A percentile compares a stretch with the other conserved stretches of the same genome.
Evolutionary conservation across 92 coral and sea anemone species (phyloP).

Genomic region (Pocillopora meandrina): DNA sequence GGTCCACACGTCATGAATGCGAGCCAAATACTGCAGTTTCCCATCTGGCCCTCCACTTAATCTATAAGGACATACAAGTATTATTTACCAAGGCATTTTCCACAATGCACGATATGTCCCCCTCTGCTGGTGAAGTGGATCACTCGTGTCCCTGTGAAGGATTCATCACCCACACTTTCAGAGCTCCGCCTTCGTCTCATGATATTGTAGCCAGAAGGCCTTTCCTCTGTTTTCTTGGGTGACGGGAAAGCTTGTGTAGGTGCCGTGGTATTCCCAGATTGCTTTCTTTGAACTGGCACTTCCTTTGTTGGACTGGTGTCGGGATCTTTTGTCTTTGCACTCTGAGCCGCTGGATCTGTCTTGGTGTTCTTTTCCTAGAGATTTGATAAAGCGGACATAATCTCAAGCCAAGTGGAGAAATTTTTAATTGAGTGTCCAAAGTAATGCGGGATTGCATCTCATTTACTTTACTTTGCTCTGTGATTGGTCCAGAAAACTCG

Average conservation of each 20-base stretch:
- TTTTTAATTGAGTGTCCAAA: too few relatives aligned
- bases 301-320: slow-evolving; percentile 63
- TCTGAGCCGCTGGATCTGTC: slow-evolving; percentile 50
- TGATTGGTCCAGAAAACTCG: too few relatives aligned
- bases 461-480: too few relatives aligned
- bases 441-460: too few relatives aligned
- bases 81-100: slow-evolving; percentile 87
- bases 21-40: too few relatives aligned
- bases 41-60: not conserved
- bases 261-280: slow-evolving; percentile 21
- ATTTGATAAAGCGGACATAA: too few relatives aligned
- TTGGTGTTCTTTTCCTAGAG: slow-evolving; percentile 57
- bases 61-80: not conserved
- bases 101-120: slow-evolving; percentile 86
- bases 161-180: slow-evolving; percentile 60
- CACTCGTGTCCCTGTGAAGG: slow-evolving; percentile 71
- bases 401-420: too few relatives aligned
- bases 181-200: slow-evolving; percentile 79
- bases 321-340: slow-evolving; percentile 48
- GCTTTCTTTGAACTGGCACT: slow-evolving; percentile 38
- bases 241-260: slow-evolving; percentile 17
- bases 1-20: too few relatives aligned
- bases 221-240: slow-evolving; percentile 56
- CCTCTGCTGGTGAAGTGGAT: slow-evolving; percentile 74
- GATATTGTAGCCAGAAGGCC: slow-evolving; percentile 10